These are phyloP conservation scores for Drosophila merina DNA, from an alignment of 2,888 invertebrate species.

Conservation along the genomic window DNA sequence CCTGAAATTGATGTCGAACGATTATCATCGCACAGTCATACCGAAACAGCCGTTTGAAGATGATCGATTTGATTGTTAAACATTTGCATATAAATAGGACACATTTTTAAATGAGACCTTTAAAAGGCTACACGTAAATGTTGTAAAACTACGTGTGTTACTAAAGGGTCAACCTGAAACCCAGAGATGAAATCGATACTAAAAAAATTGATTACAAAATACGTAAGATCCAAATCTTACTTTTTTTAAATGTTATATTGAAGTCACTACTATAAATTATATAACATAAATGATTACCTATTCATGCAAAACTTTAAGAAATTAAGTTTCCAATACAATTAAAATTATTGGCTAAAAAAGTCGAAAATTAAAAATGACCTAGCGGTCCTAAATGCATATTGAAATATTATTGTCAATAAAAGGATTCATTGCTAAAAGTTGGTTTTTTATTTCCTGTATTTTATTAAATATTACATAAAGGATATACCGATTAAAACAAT, in stretches of 20 bases:
- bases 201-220: too few species aligned
- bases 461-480: too few species aligned
- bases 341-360: neutral
- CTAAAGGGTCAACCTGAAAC: neutral
- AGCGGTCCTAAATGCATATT: neutral
- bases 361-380: neutral
- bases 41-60: conserved; percentile 94
- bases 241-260: neutral
- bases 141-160: neutral
- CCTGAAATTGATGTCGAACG: conserved; percentile 97
- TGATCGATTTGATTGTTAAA: neutral
- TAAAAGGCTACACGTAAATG: neutral
- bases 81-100: neutral
- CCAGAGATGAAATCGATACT: too few species aligned
- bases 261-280: neutral
- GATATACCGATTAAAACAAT: too few species aligned
- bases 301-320: neutral
- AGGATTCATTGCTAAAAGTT: neutral
- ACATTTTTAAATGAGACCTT: neutral
- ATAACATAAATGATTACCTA: neutral
- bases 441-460: neutral
- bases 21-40: conserved; percentile 96
- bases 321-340: neutral
- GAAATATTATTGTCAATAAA: neutral
- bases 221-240: too few species aligned